Evolutionary conservation across 2,888 invertebrate genomes (phyloP).

Genomic region (Himalopsyche kuldschensis): DNA sequence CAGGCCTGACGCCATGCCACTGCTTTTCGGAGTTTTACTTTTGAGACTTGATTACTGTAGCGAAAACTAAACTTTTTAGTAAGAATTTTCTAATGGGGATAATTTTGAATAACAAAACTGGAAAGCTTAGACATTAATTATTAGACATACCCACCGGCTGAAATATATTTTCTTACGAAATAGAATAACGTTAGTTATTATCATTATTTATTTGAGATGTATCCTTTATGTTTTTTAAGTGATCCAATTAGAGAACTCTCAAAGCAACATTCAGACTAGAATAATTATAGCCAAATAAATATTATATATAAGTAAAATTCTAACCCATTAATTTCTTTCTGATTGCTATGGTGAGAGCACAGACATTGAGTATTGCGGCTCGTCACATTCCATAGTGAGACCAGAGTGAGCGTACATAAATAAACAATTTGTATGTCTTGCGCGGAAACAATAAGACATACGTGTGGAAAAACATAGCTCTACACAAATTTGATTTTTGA

Average conservation of each 20-base stretch:
- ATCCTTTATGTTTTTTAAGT: neutral
- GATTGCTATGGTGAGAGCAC: too few species aligned
- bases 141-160: neutral
- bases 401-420: too few species aligned
- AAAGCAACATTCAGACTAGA: neutral
- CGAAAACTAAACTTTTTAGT: conserved; percentile 38
- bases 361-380: too few species aligned
- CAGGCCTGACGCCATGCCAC: neutral
- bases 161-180: conserved; percentile 9
- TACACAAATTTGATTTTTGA: too few species aligned
- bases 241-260: neutral
- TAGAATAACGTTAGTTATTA: neutral
- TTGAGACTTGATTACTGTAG: conserved; percentile 38
- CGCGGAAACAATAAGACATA: too few species aligned
- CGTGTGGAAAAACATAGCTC: too few species aligned
- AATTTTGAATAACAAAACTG: conserved; percentile 36
- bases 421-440: too few species aligned
- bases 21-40: conserved; percentile 21
- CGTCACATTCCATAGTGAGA: too few species aligned
- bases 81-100: conserved; percentile 38
- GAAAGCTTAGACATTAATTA: conserved; percentile 35
- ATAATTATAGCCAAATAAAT: neutral
- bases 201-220: neutral
- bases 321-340: neutral
- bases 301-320: neutral